Conservation (phyloP, 2,888 invertebrate genomes). For the Eumacrocentrus americanus region DNA sequence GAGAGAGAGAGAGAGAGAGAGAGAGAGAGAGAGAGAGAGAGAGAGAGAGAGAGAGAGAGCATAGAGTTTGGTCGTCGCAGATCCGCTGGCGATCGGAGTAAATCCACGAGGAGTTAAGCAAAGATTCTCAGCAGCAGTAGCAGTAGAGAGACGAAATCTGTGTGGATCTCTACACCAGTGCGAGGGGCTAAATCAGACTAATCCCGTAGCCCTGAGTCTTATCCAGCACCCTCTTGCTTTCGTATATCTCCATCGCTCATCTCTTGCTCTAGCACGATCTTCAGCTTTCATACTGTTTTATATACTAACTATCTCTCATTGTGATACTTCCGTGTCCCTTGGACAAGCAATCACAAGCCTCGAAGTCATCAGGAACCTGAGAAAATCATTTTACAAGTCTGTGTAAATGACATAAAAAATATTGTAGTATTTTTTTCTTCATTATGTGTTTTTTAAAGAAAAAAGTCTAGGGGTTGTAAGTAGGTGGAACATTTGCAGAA, state of each 20-base stretch:
- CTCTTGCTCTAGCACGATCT: too few species aligned
- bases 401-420: background rate
- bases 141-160: constrained; percentile 16
- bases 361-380: constrained; percentile 14
- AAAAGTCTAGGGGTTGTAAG: background rate
- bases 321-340: constrained; percentile 23
- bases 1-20: too few species aligned
- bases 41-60: too few species aligned
- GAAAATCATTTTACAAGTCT: background rate
- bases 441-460: background rate
- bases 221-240: constrained; percentile 22
- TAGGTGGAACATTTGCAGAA: background rate
- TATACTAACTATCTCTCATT: too few species aligned
- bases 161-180: background rate
- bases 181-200: constrained; percentile 35
- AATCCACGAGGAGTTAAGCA: too few species aligned
- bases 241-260: constrained; percentile 28
- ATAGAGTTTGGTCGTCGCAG: too few species aligned
- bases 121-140: background rate
- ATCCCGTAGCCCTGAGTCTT: constrained; percentile 31
- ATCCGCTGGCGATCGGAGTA: too few species aligned
- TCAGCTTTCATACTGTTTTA: too few species aligned
- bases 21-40: too few species aligned
- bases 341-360: constrained; percentile 45
- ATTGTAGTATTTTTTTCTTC: background rate